Conservation (phyloP, 2,888 invertebrate species). For the Drosophila maculinotata region DNA sequence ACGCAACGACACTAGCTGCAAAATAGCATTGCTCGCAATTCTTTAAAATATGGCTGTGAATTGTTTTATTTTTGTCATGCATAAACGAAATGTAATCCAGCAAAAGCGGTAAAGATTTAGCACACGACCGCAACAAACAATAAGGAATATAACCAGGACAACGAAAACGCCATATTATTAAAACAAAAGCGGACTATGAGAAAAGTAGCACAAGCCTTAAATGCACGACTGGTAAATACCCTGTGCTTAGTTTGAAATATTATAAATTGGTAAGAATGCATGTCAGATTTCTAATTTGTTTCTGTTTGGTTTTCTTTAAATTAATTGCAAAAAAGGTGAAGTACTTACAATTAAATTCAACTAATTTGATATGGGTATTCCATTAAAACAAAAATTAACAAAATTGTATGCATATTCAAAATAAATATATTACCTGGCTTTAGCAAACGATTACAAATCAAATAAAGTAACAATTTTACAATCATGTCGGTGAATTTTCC, state of each 20-base stretch:
- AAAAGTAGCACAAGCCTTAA: background rate
- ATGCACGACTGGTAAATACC: background rate
- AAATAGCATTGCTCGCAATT: conserved; percentile 3
- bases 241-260: background rate
- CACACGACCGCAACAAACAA: conserved; percentile 35
- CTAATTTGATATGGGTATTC: too few relatives aligned
- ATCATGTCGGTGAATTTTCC: too few relatives aligned
- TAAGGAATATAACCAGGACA: conserved; percentile 10
- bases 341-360: too few relatives aligned
- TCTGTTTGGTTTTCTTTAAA: too few relatives aligned
- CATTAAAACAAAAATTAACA: too few relatives aligned
- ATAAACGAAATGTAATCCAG: conserved; percentile 28
- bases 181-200: conserved; percentile 33
- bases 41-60: conserved; percentile 6
- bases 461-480: too few relatives aligned
- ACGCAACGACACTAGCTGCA: background rate
- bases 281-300: background rate
- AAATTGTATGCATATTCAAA: too few relatives aligned
- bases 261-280: too few relatives aligned
- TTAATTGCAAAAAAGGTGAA: too few relatives aligned
- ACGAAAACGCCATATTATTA: conserved; percentile 22
- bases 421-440: too few relatives aligned
- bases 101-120: conserved; percentile 23
- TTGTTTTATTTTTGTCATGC: conserved; percentile 5
- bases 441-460: too few relatives aligned